phyloP scores from a whole-genome alignment of 2,797 vertebrate species.

The Clarias laeviceps region DNA sequence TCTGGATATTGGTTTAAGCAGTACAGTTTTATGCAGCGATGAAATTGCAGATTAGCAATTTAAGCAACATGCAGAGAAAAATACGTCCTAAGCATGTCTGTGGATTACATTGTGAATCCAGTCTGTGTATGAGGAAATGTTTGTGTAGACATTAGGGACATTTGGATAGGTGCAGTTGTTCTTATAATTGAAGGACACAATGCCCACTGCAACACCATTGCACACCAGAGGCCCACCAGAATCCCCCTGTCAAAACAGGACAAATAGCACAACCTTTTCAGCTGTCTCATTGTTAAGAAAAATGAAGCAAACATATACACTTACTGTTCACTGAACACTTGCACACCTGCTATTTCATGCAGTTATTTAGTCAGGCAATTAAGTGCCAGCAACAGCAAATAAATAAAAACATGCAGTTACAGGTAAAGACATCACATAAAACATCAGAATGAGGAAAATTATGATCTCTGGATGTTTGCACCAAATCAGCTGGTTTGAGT shows the following conservation, averaged over 20 bases:
- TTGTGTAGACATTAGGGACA: constrained; percentile 66
- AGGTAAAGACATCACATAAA: background rate
- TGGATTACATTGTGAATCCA: constrained; percentile 62
- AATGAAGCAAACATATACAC: background rate
- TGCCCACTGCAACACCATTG: constrained; percentile 55
- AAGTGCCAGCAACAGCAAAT: background rate
- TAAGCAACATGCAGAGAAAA: background rate
- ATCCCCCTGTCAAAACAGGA: constrained; percentile 63
- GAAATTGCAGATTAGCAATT: background rate
- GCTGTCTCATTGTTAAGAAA: background rate
- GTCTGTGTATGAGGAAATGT: constrained; percentile 58
- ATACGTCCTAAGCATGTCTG: background rate
- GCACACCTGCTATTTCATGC: background rate
- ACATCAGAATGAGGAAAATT: background rate
- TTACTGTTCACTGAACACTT: background rate
- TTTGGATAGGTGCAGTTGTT: constrained; percentile 49
- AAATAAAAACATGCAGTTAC: background rate
- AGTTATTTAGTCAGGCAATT: background rate
- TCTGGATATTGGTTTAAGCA: background rate
- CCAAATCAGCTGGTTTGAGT: background rate
- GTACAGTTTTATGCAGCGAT: background rate
- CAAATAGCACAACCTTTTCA: background rate
- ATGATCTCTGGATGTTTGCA: background rate
- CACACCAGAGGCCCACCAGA: constrained; percentile 73
- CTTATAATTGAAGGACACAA: constrained; percentile 62